These are phyloP conservation scores for Trialeurodes vaporariorum DNA, from an alignment of 1,140 invertebrate species.

Conservation along the genomic window DNA sequence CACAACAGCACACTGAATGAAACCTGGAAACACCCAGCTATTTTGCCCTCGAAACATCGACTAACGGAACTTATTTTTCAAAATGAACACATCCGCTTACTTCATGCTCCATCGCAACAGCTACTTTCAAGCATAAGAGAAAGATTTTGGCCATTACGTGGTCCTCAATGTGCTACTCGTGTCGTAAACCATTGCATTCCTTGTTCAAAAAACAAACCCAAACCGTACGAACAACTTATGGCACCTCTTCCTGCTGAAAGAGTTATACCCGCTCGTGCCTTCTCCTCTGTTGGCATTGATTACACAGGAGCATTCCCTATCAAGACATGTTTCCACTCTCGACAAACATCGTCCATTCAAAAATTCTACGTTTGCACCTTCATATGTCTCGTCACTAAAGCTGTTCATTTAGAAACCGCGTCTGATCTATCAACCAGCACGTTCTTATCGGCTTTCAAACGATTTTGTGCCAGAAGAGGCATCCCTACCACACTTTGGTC, in stretches of 20 bases:
- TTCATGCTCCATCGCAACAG: conserved; percentile 23
- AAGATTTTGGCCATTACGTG: conserved; percentile 22
- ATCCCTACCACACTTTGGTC: conserved; percentile 21
- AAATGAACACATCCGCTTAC: conserved; percentile 19
- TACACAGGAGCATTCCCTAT: conserved; percentile 30
- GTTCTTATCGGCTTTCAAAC: conserved; percentile 24
- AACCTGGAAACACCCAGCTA: conserved; percentile 29
- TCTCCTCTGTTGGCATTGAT: conserved; percentile 28
- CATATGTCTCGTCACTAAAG: conserved; percentile 20
- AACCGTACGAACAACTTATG: conserved; percentile 24
- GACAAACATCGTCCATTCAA: conserved; percentile 16
- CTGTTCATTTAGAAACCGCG: conserved; percentile 27
- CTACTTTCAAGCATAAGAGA: conserved; percentile 13
- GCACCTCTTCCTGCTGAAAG: conserved; percentile 28
- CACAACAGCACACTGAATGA: conserved; percentile 23
- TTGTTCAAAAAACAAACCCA: conserved; percentile 18
- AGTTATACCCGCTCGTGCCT: conserved; percentile 22
- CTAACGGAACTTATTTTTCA: conserved; percentile 22
- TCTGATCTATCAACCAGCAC: conserved; percentile 19
- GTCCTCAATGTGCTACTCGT: conserved; percentile 10
- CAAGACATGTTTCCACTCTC: conserved; percentile 20
- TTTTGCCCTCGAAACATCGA: conserved; percentile 24
- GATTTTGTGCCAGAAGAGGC: conserved; percentile 29
- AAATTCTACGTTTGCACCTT: conserved; percentile 27
- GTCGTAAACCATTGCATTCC: conserved; percentile 17